These are phyloP conservation scores for Cebidichthys violaceus DNA, from an alignment of 2,113 vertebrate genomes.

Conservation along the genomic window DNA sequence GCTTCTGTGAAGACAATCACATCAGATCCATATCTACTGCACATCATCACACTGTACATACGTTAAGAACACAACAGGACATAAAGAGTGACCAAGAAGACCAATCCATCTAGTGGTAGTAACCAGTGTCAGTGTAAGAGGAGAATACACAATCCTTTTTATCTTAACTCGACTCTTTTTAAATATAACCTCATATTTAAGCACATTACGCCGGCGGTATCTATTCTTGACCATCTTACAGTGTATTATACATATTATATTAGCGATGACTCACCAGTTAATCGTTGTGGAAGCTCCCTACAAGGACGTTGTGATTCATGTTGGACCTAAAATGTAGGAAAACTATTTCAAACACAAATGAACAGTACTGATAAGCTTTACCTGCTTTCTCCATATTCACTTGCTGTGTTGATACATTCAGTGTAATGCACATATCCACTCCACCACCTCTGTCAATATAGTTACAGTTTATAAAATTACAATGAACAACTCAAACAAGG, in stretches of 20 bases:
- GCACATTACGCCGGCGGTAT: background rate
- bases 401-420: background rate
- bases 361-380: background rate
- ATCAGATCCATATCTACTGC: background rate
- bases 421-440: background rate
- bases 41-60: background rate
- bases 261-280: slow-evolving; percentile 49
- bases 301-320: background rate
- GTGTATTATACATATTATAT: background rate
- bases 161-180: background rate
- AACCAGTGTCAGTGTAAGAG: too few relatives aligned
- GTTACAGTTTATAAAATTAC: too few relatives aligned
- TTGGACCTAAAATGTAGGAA: slow-evolving; percentile 32
- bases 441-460: background rate
- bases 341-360: background rate
- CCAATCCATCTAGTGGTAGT: background rate
- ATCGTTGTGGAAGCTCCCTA: background rate
- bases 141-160: background rate
- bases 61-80: background rate
- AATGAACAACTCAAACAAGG: too few relatives aligned
- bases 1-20: slow-evolving; percentile 30
- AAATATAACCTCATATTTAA: background rate
- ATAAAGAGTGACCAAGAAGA: too few relatives aligned
- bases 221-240: background rate
- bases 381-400: background rate